Evolutionary conservation across 2,797 vertebrate genomes (phyloP).

Genomic region (Kryptolebias ocellatus): DNA sequence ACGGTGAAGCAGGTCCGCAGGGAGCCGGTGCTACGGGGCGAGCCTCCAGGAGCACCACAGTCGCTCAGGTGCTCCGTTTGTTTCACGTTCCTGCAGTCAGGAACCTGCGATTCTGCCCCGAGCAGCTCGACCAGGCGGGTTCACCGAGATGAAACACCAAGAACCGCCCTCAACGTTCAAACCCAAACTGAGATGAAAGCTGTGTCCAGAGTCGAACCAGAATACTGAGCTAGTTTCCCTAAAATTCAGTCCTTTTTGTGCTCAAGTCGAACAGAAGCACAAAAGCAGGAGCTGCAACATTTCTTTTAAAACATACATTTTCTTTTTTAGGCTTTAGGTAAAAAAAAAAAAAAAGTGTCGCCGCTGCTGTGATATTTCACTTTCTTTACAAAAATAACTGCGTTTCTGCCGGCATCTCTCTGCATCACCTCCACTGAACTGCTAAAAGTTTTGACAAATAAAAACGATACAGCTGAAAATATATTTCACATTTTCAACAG

Average conservation of each 20-base stretch:
- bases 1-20: constrained; percentile 23
- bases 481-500: constrained; percentile 16
- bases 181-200: constrained; percentile 32
- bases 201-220: neutral
- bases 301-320: constrained; percentile 12
- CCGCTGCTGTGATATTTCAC: neutral
- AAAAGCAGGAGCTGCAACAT: neutral
- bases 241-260: neutral
- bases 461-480: constrained; percentile 31
- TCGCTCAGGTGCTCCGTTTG: neutral
- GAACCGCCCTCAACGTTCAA: neutral
- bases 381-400: constrained; percentile 14
- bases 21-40: constrained; percentile 41
- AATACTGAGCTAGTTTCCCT: neutral
- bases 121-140: neutral
- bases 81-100: neutral
- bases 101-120: neutral
- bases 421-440: constrained; percentile 7
- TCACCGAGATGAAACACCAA: neutral
- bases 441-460: constrained; percentile 31
- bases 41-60: constrained; percentile 1
- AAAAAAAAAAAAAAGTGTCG: neutral
- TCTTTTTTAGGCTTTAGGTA: neutral
- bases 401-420: constrained; percentile 2
- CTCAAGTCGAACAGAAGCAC: neutral